Base-by-base conservation (phyloP, 2,113 vertebrate genomes). In the Perca schrenkii region DNA sequence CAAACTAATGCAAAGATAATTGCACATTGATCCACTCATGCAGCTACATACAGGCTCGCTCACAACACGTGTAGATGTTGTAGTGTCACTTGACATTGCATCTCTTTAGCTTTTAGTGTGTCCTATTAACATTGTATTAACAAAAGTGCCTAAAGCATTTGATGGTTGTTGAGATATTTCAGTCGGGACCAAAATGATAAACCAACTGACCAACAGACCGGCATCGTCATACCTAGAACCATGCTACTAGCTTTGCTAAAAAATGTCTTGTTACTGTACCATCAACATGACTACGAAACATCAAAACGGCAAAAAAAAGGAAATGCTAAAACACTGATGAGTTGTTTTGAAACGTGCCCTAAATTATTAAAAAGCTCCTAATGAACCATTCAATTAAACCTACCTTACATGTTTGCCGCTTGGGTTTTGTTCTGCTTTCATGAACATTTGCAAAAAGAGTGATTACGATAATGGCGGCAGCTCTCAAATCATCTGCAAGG, bases 381-480 rank as follows among this genome's bases (percentile, higher is more conserved):
- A 54, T 67, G 34, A 72, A 53, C 21, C 46, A 69, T 66, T 68
- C 13, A 62, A 61, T 67, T 49, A 74, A 62, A 63, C 50, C 16
- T 56, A 56, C 19, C 47, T 13, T n/a, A 22, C n/a, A 57, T 68
- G 16, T 68, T 79, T 64, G 28, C 31, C 31, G 56, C 34, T 43
- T 80, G 47, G 54, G 49, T 62, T 53, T 69, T 74, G n/a, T 85
- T n/a, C 52, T 67, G 61, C 10, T 56, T 63, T 72, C 19, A 53
- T 43, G 22, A 82, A 74, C 34, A 56, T 79, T 70, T 57, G 56
- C 60, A 49, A 12, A 11, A 21, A 54, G 71, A 68, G 46, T 52
- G 40, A 89, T 85, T 57, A 84, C 31, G 14, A 70, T 81, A 81
- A 81, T 79, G 68, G 67, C 1, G 11, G n/a, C 57, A 53, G 25